Evolutionary conservation across 2,888 invertebrate genomes (phyloP).

Genomic region (Carcina quercana): DNA sequence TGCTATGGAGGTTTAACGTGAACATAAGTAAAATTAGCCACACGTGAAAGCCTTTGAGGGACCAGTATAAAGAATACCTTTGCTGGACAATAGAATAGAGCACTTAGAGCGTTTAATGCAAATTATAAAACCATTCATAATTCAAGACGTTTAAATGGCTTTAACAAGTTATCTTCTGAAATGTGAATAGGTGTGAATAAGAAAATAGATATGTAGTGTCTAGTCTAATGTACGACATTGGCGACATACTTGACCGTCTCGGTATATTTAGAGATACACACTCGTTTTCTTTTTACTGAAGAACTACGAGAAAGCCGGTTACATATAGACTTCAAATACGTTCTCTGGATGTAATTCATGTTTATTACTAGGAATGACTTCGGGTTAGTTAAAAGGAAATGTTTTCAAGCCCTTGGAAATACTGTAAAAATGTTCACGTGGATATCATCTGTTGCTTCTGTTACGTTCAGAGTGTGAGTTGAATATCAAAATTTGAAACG

Average conservation of each 20-base stretch:
- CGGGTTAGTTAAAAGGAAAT: no score
- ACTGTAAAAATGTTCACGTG: no score
- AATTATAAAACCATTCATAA: not conserved
- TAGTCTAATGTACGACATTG: conserved; percentile 30
- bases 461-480: no score
- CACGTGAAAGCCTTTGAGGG: conserved; percentile 29
- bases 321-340: conserved; percentile 43
- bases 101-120: not conserved
- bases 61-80: conserved; percentile 22
- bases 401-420: no score
- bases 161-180: no score
- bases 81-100: not conserved
- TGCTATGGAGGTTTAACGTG: no score
- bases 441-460: no score
- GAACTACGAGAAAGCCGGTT: conserved; percentile 31
- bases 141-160: no score
- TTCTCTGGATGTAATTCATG: conserved; percentile 36
- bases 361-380: conserved; percentile 12
- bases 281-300: conserved; percentile 33
- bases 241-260: conserved; percentile 51
- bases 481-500: no score
- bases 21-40: conserved; percentile 42
- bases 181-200: conserved; percentile 18
- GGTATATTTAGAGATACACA: conserved; percentile 41
- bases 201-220: conserved; percentile 13